Evolutionary conservation across 1,140 invertebrate species (phyloP).

Genomic region (Drosophila asahinai): DNA sequence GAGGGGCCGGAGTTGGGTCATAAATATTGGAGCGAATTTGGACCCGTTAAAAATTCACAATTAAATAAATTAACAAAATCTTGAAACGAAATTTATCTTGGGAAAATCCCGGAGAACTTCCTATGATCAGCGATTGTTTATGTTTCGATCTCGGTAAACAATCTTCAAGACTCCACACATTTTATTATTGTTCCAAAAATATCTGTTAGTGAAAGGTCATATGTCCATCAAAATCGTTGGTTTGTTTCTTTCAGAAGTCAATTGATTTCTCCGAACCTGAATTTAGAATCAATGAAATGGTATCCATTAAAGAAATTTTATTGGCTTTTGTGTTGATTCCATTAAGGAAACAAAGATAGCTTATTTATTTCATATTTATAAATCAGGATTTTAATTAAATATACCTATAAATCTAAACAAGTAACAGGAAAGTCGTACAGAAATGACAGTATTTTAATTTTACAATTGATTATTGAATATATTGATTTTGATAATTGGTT

Average conservation of each 20-base stretch:
- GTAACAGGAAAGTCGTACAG: no score
- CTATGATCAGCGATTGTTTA: slow-evolving; percentile 39
- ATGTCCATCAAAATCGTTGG: slow-evolving; percentile 40
- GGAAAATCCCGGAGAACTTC: slow-evolving; percentile 62
- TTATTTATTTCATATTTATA: slow-evolving; percentile 26
- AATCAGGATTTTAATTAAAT: background rate
- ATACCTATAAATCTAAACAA: background rate
- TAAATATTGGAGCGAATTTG: slow-evolving; percentile 45
- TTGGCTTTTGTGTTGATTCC: slow-evolving; percentile 24
- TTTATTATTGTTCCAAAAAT: slow-evolving; percentile 16
- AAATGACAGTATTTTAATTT: background rate
- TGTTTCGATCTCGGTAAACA: slow-evolving; percentile 20
- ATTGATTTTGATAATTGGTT: no score
- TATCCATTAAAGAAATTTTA: slow-evolving; percentile 21
- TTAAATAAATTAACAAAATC: slow-evolving; percentile 54
- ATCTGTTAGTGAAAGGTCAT: slow-evolving; percentile 55
- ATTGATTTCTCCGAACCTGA: slow-evolving; percentile 42
- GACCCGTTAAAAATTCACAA: slow-evolving; percentile 26
- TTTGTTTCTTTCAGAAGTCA: slow-evolving; percentile 29
- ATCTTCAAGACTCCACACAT: slow-evolving; percentile 5
- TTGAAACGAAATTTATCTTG: slow-evolving; percentile 49
- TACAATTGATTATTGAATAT: background rate
- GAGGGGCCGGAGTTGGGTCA: slow-evolving; percentile 6
- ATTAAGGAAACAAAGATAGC: slow-evolving; percentile 3
- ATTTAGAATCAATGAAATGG: slow-evolving; percentile 41